Conservation (phyloP, 1,140 invertebrate genomes). For the Coenobita brevimanus region DNA sequence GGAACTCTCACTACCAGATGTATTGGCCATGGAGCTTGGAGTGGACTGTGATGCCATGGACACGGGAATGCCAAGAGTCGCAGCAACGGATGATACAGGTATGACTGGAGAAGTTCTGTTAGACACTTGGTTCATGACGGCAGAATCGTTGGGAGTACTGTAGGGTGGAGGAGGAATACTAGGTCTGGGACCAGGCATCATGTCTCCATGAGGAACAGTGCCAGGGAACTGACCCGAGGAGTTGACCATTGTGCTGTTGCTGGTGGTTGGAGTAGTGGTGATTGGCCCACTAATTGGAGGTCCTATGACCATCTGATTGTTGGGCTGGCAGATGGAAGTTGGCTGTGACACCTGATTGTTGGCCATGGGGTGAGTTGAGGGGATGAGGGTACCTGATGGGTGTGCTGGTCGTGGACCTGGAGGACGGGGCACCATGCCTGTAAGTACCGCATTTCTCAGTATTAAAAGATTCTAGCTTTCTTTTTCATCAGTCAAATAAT, state of each 20-base stretch:
- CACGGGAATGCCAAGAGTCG: constrained; percentile 42
- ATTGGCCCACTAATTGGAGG: constrained; percentile 38
- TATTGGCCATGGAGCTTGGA: constrained; percentile 46
- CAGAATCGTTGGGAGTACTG: constrained; percentile 48
- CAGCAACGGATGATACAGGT: constrained; percentile 53
- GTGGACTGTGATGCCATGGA: constrained; percentile 48
- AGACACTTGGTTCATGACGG: constrained; percentile 55
- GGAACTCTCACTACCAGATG: constrained; percentile 51
- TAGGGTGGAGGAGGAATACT: constrained; percentile 54
- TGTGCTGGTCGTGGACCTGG: constrained; percentile 47
- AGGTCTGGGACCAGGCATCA: constrained; percentile 42
- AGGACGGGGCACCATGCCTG: constrained; percentile 51
- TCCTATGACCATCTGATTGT: constrained; percentile 54
- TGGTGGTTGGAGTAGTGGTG: constrained; percentile 40
- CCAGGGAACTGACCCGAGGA: constrained; percentile 46
- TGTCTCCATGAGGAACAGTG: constrained; percentile 31
- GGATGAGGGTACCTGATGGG: constrained; percentile 37
- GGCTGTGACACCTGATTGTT: constrained; percentile 55
- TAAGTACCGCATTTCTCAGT: neutral
- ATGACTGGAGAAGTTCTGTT: constrained; percentile 55
- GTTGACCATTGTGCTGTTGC: constrained; percentile 35
- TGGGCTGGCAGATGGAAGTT: constrained; percentile 43
- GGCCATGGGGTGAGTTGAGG: constrained; percentile 39
- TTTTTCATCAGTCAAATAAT: too few relatives aligned
- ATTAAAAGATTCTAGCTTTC: too few relatives aligned